Conservation (phyloP, 2,113 vertebrate genomes). For the Laticauda colubrina region DNA sequence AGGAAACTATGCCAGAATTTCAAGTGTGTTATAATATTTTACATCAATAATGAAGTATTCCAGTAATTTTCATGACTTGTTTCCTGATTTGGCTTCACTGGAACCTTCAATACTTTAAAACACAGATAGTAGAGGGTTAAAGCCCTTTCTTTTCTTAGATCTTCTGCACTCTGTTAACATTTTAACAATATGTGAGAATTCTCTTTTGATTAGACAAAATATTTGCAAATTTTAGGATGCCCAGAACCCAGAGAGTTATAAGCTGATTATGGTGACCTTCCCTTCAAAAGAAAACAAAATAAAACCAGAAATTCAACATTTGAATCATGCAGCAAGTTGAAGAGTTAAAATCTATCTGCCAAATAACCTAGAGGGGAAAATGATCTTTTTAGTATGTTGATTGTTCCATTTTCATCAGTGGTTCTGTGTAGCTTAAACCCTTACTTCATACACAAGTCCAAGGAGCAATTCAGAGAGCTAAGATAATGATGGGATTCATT, state of each 20-base stretch:
- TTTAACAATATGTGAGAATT: neutral
- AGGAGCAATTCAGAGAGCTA: neutral
- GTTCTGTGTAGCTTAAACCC: neutral
- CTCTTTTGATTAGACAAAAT: neutral
- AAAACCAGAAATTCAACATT: neutral
- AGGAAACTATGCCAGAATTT: neutral
- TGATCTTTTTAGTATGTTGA: neutral
- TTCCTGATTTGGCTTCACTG: neutral
- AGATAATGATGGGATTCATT: neutral
- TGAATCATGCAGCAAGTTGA: rapidly evolving
- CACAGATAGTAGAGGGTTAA: neutral
- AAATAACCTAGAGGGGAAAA: neutral
- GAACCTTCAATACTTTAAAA: neutral
- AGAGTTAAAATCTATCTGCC: neutral
- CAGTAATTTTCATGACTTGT: neutral
- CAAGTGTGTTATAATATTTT: neutral
- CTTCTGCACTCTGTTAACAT: slow-evolving; percentile 6
- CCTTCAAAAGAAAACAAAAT: neutral
- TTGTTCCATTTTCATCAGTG: neutral
- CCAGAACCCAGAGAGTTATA: neutral
- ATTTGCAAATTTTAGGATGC: neutral
- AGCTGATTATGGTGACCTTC: slow-evolving; percentile 19
- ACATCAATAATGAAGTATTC: neutral
- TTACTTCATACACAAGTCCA: neutral
- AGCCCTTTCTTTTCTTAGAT: neutral